phyloP scores from a whole-genome alignment of 2,888 invertebrate genomes.

The Schrankia costaestrigalis region DNA sequence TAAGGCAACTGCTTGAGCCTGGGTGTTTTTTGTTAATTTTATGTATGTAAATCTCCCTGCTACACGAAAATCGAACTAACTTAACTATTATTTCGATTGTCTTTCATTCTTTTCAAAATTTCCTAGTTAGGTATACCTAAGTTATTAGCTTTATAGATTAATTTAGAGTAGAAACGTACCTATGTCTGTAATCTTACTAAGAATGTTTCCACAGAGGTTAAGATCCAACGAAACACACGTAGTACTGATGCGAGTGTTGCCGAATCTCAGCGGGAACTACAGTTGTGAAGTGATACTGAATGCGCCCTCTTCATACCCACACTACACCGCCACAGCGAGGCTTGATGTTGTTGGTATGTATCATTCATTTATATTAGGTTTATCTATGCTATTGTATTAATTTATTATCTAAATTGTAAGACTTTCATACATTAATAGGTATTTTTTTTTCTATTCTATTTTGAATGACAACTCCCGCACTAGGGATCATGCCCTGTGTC shows the following conservation, averaged over 20 bases:
- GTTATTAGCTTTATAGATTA: neutral
- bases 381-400: neutral
- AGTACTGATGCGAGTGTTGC: slow-evolving; percentile 55
- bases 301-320: slow-evolving; percentile 67
- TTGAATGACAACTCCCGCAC: slow-evolving; percentile 15
- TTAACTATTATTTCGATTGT: too few species aligned
- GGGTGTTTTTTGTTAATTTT: too few species aligned
- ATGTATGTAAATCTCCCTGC: too few species aligned
- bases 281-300: slow-evolving; percentile 77
- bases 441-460: too few species aligned
- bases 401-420: neutral
- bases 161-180: neutral
- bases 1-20: too few species aligned
- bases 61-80: too few species aligned
- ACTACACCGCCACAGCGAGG: slow-evolving; percentile 59
- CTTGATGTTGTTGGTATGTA: slow-evolving; percentile 73
- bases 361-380: neutral
- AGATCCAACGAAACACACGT: slow-evolving; percentile 73
- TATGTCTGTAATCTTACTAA: neutral
- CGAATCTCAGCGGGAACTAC: slow-evolving; percentile 68
- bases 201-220: slow-evolving; percentile 54
- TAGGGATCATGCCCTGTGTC: too few species aligned
- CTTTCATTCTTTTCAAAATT: too few species aligned
- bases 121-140: too few species aligned
- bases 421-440: neutral